Conservation (phyloP, 1,140 invertebrate genomes). For the Caenorhabditis briggsae region DNA sequence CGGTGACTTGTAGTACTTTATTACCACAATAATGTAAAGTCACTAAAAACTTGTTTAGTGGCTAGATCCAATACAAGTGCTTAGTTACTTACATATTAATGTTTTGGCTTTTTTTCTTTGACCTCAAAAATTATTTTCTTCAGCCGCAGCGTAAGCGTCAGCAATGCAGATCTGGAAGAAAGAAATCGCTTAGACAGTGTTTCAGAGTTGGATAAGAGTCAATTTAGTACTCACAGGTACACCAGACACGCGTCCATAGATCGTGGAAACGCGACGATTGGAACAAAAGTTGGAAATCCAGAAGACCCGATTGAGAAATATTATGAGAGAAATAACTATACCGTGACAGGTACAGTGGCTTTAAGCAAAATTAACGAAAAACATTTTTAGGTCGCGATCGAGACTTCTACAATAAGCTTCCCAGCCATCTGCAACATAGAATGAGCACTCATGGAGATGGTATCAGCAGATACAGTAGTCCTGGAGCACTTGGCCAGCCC, state of each 20-base stretch:
- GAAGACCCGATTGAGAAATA: slow-evolving; percentile 28
- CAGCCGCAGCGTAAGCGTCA: slow-evolving; percentile 8
- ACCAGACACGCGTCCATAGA: slow-evolving; percentile 19
- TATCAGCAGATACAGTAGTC: not conserved
- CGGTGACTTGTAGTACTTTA: no score
- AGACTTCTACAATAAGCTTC: slow-evolving; percentile 10
- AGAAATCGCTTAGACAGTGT: not conserved
- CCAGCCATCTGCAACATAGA: slow-evolving; percentile 6
- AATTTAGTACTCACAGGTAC: slow-evolving; percentile 8
- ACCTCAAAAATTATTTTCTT: not conserved
- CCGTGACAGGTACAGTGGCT: not conserved
- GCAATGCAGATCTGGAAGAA: slow-evolving; percentile 15
- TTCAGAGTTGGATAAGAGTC: not conserved
- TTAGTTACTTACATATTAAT: no score
- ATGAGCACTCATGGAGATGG: not conserved
- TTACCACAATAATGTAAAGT: no score
- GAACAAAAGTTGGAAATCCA: not conserved
- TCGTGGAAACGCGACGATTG: not conserved
- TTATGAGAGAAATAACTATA: slow-evolving; percentile 45
- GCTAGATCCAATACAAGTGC: no score
- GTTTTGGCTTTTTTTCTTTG: not conserved
- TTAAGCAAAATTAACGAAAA: not conserved
- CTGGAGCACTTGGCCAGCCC: not conserved
- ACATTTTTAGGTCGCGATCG: not conserved
- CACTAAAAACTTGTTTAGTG: no score